Base-by-base conservation (phyloP, 1,140 invertebrate species). In the Campoletis sonorensis region DNA sequence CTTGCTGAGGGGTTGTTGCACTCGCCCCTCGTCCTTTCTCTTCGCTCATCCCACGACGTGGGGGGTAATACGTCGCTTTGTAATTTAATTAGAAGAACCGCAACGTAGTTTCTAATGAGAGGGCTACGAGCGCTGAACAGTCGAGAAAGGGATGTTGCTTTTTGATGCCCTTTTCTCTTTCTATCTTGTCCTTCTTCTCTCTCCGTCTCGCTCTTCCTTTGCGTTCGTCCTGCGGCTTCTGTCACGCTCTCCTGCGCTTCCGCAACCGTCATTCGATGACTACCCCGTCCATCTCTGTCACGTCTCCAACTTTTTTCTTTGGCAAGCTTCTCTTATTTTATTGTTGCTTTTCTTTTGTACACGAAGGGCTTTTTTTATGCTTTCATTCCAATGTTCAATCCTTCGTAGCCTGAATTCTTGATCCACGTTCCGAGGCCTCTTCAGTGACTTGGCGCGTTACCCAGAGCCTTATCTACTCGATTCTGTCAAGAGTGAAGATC, bases 31-130 rank as follows among this genome's bases (percentile, higher is more conserved):
- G 40, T 61, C 51, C n/a, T 77, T 64, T 58, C 54, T 23, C 23
- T 15, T 26, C 45, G 23, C 40, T 23, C 23, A n/a, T 75, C 54
- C 45, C 21, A 23, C n/a, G 67, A 2, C 13, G 27, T 33, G n/a
- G 67, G 54, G 73, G 73, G 73, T 33, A 61, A 61, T 61, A 58
- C 49, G 68, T 68, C 64, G 61, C 77, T 68, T 79, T 79, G 73
- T 81, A 68, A 77, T 81, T 81, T 77, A 81, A 81, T 81, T 72
- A 78, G 67, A 79, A 81, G 64, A 78, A 81, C 80, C 75, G 67
- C 80, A 78, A 61, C 67, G 33, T 27, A 76, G 73, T 58, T 81
- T 81, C 61, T 81, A 77, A 70, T 76, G 64, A 76, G 64, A 78
- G 51, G 79, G 72, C 51, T 30, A 37, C 16, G 79, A 54, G 33